Base-by-base conservation (phyloP, 2,888 invertebrate genomes). In the Seira sanloemensis region DNA sequence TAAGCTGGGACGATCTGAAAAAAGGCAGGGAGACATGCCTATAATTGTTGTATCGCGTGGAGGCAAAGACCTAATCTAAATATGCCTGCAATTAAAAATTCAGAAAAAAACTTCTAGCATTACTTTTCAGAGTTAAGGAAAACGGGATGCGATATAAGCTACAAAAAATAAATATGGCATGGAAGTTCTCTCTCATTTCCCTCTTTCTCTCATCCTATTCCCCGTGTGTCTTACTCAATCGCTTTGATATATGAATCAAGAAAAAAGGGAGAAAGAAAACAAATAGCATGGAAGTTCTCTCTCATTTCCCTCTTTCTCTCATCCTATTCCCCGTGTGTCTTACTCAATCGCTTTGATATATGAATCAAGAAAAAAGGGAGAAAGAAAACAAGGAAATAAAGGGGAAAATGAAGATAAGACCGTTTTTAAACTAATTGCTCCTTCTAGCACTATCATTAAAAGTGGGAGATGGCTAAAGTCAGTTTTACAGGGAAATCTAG, bases 61-160 rank as follows among this genome's bases (percentile, higher is more conserved):
- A 84, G 86, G 84, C 85, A 88, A 84, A 87, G 86, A 85, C 86
- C 81, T 58, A 58, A 87, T 84, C 83, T 81, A 84, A 87, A 87
- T 73, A 87, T 87, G 86, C 67, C 79, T 85, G 88, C 88, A 89
- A 89, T 89, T 89, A 89, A 89, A 89, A 89, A 89, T 89, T 89
- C 87, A 89, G 86, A 88, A 88, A 88, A 86, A 85, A 87, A 27
- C 37, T 58, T 50, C 50, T 4, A 46, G 71, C 16, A 16, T 54
- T 50, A 23, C 24, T 24, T 37, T 12, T 37, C 37, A 37, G 12
- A n/a, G n/a, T n/a, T n/a, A 68, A 25, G 16, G 9, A 68, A 27
- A 68, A 18, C 26, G 26, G 68, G n/a, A 23, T n/a, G 26, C 12
- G 46, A 37, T 37, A 24, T 19, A 25, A 46, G 25, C 5, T 25